phyloP scores from a whole-genome alignment of 2,797 vertebrate species.

The Semotilus atromaculatus region DNA sequence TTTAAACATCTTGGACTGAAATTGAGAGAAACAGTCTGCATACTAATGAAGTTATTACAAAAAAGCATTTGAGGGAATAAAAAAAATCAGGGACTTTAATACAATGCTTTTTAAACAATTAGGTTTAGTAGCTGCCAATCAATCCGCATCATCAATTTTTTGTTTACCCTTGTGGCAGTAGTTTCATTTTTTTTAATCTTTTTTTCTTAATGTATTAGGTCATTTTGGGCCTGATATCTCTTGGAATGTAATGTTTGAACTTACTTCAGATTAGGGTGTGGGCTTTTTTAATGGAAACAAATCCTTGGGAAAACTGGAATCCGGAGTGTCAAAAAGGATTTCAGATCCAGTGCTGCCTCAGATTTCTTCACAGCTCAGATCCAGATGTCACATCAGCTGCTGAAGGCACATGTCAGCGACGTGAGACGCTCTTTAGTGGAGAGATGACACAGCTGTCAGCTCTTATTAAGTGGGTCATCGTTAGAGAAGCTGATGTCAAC shows the following conservation, averaged over 20 bases:
- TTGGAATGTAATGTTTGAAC: neutral
- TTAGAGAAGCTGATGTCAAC: conserved; percentile 37
- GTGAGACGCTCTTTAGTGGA: conserved; percentile 24
- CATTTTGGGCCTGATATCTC: neutral
- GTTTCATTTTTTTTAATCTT: too few relatives aligned
- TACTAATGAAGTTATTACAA: neutral
- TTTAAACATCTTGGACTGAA: neutral
- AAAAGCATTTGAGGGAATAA: neutral
- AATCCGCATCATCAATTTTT: neutral
- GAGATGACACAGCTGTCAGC: conserved; percentile 41
- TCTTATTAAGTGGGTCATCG: conserved; percentile 33
- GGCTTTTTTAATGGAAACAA: neutral
- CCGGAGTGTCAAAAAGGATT: conserved; percentile 3
- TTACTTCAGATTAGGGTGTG: neutral
- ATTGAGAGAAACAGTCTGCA: neutral
- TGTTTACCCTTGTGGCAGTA: neutral
- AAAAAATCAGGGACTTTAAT: neutral
- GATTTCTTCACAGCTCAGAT: conserved; percentile 28
- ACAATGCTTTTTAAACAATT: neutral
- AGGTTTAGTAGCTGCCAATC: neutral
- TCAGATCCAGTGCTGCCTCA: neutral
- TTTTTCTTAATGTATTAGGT: neutral
- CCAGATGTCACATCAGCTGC: neutral
- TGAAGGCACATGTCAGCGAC: conserved; percentile 17
- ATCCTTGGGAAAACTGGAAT: neutral